Evolutionary conservation across 2,888 invertebrate species (phyloP).

Genomic region (Lasioglossum pauxillum): DNA sequence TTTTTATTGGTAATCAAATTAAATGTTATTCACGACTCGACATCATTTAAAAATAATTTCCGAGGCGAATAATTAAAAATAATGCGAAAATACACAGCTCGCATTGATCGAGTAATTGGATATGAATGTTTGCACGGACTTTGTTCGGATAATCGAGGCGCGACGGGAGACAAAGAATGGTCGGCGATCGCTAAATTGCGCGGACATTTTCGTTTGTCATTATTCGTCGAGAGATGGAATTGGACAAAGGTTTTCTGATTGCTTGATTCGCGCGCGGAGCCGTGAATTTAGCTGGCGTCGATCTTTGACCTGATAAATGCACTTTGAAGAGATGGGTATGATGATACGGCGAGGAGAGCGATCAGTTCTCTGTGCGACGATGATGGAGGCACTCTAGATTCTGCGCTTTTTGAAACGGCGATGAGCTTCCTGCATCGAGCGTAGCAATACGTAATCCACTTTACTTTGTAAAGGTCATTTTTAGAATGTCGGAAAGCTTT

Average conservation of each 20-base stretch:
- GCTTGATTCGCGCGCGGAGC: conserved; percentile 4
- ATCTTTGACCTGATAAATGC: conserved; percentile 15
- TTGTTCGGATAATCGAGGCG: neutral
- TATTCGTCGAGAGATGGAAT: conserved; percentile 3
- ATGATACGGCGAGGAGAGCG: conserved; percentile 6
- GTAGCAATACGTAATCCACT: neutral
- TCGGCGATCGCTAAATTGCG: neutral
- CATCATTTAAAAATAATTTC: neutral
- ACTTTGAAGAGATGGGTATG: neutral
- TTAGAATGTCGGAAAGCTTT: neutral
- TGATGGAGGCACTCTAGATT: conserved; percentile 16
- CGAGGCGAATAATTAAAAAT: neutral
- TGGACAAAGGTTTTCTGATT: conserved; percentile 17
- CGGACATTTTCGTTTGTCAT: conserved; percentile 3
- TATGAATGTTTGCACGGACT: neutral
- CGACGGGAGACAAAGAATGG: neutral
- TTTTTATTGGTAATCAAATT: neutral
- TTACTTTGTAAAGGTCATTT: neutral
- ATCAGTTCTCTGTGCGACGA: conserved; percentile 12
- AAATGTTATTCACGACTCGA: neutral
- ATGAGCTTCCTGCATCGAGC: neutral
- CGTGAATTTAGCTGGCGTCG: conserved; percentile 12
- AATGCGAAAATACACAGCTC: neutral
- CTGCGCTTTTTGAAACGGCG: neutral
- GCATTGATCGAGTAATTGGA: neutral